phyloP scores from a whole-genome alignment of 2,888 invertebrate species.

The Anoplius nigerrimus region DNA sequence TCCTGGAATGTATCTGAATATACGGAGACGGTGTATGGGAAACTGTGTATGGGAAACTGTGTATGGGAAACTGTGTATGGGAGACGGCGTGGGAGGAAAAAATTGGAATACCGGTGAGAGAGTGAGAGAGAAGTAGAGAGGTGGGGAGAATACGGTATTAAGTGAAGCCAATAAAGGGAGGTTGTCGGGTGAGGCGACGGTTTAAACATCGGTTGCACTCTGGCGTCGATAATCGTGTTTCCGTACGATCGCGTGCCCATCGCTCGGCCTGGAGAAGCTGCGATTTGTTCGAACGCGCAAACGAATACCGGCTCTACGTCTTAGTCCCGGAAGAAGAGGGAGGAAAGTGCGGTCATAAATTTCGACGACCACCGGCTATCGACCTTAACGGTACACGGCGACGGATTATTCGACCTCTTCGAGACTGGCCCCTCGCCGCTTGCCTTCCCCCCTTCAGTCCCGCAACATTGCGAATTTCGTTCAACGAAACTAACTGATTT shows the following conservation, averaged over 20 bases:
- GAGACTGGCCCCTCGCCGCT: slow-evolving; percentile 21
- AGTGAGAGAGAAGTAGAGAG: too few species aligned
- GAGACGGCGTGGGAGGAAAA: too few species aligned
- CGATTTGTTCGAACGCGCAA: neutral
- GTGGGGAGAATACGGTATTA: too few species aligned
- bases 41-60: too few species aligned
- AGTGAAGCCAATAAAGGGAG: too few species aligned
- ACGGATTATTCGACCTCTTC: slow-evolving; percentile 47
- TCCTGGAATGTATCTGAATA: neutral
- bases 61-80: too few species aligned
- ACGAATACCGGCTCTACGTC: neutral
- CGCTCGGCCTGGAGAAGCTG: neutral
- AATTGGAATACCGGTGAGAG: too few species aligned
- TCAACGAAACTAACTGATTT: slow-evolving; percentile 66
- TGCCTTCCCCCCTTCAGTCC: slow-evolving; percentile 12
- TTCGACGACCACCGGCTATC: slow-evolving; percentile 37
- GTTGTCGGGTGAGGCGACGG: too few species aligned
- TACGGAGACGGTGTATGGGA: too few species aligned
- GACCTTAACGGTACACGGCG: slow-evolving; percentile 43
- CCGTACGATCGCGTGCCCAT: slow-evolving; percentile 1
- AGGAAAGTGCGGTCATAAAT: slow-evolving; percentile 28
- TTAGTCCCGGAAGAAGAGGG: slow-evolving; percentile 9
- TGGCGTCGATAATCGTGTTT: neutral
- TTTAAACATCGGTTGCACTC: too few species aligned
- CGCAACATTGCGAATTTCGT: slow-evolving; percentile 49